Evolutionary conservation across 2,888 invertebrate genomes (phyloP), one percentile per base, ranked within the genome.

Genomic region (Drosophila mayaguana): DNA sequence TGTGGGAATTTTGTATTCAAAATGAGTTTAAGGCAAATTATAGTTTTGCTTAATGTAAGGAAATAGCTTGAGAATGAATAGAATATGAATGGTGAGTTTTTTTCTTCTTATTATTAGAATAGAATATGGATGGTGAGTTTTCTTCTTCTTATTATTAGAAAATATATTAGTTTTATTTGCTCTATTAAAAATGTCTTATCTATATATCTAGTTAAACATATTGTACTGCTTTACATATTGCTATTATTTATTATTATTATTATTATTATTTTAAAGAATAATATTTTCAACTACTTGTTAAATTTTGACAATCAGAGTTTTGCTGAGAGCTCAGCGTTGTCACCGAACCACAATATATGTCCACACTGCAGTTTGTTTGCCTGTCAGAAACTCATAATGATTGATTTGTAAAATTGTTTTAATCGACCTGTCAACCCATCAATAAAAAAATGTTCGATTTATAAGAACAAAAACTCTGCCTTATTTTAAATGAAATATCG

Each of bases 341-440:
- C 50, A 20, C 11, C 6, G 1, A 22, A 7, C 38, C 12, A 40
- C n/a, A n/a, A 40, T 18, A 54, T 28, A 40, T 14, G 40, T 14
- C 2, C n/a, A 3, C 40, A 18, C 14, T 8, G n/a, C 25, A 12
- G n/a, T 38, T 38, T 25, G 25, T 28, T 38, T 53, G 51, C 34
- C 51, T 53, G 51, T 36, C 51, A 22, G 2, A 51, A 51, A 18
- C 14, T 22, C 34, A 11, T 36, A 14, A 36, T 53, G 51, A 53
- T 53, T 53, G 51, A 53, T 53, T 36, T 36, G 51, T 5, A 16
- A 36, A 16, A 50, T 14, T 36, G 36, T 53, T 53, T 36, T 36
- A 50, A 50, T 50, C 50, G 50, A 14, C 16, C 22, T 36, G 36
- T 53, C 51, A 53, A 53, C 9, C 16, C 51, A 53, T 36, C 51